Evolutionary conservation across 2,888 invertebrate genomes (phyloP), one percentile per base, ranked within the genome.

Genomic region (Cataglyphis cursor): DNA sequence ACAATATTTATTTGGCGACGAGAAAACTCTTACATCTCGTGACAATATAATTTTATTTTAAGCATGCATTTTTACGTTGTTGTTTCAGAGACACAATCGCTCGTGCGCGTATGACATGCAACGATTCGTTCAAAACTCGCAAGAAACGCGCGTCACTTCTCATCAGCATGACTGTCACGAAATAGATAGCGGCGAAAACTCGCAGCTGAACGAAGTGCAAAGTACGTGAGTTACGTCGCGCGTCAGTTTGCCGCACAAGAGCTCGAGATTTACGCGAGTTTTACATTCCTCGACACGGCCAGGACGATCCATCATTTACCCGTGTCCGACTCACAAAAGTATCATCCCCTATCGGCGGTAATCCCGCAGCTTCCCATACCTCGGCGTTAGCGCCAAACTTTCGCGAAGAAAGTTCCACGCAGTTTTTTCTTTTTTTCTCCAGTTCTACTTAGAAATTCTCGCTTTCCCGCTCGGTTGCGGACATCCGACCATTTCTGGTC

Each of bases 291-390:
- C 83, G 84, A 75, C 78, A 85, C 78, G 82, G 74, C 84, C 87
- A 86, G 87, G 86, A 92, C 94, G 90, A 94, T 94, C 93, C 94
- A 94, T 94, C 94, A 94, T 94, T 94, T 94, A 94, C 93, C 91
- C 91, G 89, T 90, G 92, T 93, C 92, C 92, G 92, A 93, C 90
- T 92, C 90, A 88, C 88, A 89, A 90, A 93, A 93, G 93, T 94
- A 94, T 92, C 93, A 92, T 92, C 89, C 87, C 91, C 88, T 85
- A 82, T 87, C 88, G 85, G 62, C 73, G 82, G 91, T 93, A 92
- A 93, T 92, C 93, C 93, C 90, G 88, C 88, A 90, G 92, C 91
- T 92, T 80, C 83, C 66, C 83, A 88, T 90, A 91, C 91, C 92
- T 90, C 88, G 75, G 84, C 84, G 86, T 87, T 75, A 82, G 80